Conservation (phyloP, 2,113 vertebrate species). For the Alethe castanea region DNA sequence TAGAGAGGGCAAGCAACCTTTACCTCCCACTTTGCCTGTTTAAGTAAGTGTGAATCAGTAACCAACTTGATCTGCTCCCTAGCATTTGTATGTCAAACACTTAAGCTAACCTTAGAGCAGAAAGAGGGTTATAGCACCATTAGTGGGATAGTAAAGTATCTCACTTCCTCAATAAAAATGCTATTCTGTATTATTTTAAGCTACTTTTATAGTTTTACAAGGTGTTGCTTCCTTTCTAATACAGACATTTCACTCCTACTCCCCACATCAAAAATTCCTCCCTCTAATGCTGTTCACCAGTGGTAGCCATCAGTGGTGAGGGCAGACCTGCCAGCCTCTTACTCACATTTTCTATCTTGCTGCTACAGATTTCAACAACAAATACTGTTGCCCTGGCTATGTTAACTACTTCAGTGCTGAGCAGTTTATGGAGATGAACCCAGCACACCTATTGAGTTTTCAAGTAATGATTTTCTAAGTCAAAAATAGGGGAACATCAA, state of each 20-base stretch:
- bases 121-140: constrained; percentile 25
- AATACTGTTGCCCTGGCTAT: neutral
- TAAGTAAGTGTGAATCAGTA: constrained; percentile 60
- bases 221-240: constrained; percentile 52
- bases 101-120: neutral
- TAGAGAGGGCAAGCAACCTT: neutral
- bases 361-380: neutral
- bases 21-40: constrained; percentile 39
- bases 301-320: neutral
- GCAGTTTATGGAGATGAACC: neutral
- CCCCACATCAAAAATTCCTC: constrained; percentile 10
- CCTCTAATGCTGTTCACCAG: neutral
- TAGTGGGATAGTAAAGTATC: constrained; percentile 39
- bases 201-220: constrained; percentile 57
- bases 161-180: constrained; percentile 57
- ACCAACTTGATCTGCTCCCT: constrained; percentile 18
- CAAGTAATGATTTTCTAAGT: neutral
- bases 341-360: neutral
- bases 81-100: constrained; percentile 18
- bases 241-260: neutral
- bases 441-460: neutral
- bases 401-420: neutral
- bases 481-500: neutral
- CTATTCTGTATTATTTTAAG: constrained; percentile 36
- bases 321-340: neutral